phyloP scores from a whole-genome alignment of 2,888 invertebrate genomes.

The Mesorhabditis spiculigera region DNA sequence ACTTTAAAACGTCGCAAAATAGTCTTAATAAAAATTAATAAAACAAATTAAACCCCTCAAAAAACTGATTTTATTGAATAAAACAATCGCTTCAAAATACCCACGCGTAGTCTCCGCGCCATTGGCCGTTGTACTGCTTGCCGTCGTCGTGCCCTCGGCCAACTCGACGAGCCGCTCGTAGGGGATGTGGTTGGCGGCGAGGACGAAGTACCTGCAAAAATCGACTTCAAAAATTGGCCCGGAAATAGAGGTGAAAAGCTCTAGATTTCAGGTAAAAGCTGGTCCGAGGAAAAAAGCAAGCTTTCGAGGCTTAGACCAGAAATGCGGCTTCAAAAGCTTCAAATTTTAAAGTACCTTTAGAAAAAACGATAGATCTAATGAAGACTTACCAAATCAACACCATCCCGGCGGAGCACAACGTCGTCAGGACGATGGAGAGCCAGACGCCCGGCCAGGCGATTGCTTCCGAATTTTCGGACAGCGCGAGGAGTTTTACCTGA shows the following conservation, averaged over 20 bases:
- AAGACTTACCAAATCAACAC: conserved; percentile 28
- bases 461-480: conserved; percentile 38
- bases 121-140: not conserved
- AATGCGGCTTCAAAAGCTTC: no score
- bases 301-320: no score
- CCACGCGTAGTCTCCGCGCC: not conserved
- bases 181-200: conserved; percentile 20
- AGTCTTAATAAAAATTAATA: no score
- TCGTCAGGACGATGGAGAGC: conserved; percentile 19
- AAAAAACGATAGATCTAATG: not conserved
- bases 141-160: not conserved
- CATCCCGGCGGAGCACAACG: conserved; percentile 14
- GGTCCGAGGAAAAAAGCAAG: no score
- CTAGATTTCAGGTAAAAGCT: no score
- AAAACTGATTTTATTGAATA: no score
- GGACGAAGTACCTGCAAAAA: conserved; percentile 22
- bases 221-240: conserved; percentile 9
- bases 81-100: no score
- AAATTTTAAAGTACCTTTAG: not conserved
- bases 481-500: conserved; percentile 45
- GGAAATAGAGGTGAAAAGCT: conserved; percentile 16
- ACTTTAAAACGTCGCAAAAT: not conserved
- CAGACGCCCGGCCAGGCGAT: conserved; percentile 41
- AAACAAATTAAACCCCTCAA: no score
- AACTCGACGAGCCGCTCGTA: conserved; percentile 23